A percentile compares a stretch with the other conserved stretches of the same genome.
Conservation (phyloP, 1,140 invertebrate genomes). For the Drosophila nikananu region DNA sequence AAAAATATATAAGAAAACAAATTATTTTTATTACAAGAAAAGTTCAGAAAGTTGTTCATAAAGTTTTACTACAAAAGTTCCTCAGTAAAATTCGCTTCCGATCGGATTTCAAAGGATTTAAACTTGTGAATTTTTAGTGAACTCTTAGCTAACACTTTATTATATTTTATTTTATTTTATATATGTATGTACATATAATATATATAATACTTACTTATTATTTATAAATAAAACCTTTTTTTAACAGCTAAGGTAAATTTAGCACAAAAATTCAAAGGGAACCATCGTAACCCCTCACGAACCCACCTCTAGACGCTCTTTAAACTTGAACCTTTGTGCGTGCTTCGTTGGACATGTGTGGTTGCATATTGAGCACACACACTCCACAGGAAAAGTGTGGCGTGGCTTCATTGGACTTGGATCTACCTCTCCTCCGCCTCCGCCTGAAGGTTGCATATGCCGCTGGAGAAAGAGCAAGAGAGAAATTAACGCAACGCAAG, state of each 20-base stretch:
- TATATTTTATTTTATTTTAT: too few species aligned
- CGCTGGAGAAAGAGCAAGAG: conserved; percentile 25
- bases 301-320: conserved; percentile 20
- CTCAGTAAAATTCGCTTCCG: neutral
- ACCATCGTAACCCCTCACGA: conserved; percentile 15
- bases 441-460: conserved; percentile 51
- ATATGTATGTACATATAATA: too few species aligned
- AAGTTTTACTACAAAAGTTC: neutral
- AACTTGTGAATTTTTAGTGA: neutral
- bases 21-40: neutral
- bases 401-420: conserved; percentile 24
- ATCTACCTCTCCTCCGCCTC: conserved; percentile 40
- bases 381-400: conserved; percentile 27
- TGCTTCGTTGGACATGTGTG: conserved; percentile 58
- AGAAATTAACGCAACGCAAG: conserved; percentile 40
- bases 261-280: too few species aligned
- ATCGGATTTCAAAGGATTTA: neutral
- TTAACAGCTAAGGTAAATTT: neutral
- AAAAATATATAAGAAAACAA: neutral
- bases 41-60: neutral
- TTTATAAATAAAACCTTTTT: too few species aligned
- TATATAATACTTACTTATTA: neutral
- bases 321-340: conserved; percentile 36
- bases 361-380: conserved; percentile 67
- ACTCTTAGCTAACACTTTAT: neutral